Base-by-base conservation (phyloP, 2,113 vertebrate species). In the Hippocampus barbouri region DNA sequence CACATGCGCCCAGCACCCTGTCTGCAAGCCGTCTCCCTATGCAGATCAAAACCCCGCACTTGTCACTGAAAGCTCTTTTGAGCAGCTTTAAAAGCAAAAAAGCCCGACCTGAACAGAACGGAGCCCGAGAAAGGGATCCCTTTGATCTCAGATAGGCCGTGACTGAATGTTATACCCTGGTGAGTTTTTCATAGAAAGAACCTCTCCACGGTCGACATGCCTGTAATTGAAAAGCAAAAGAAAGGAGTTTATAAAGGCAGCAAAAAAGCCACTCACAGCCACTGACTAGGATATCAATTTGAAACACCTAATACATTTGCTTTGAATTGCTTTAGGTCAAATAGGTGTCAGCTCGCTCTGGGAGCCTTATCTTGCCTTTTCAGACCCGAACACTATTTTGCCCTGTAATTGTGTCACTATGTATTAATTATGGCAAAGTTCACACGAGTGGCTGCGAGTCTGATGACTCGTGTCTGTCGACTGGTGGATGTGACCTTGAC, bases 11-110 rank as follows among this genome's bases (percentile, higher is more conserved):
- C 38, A 7, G 85, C 86, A 23, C 76, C 77, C 77, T 71, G 82
- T 85, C 87, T 82, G 67, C 51, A 70, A 78, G 83, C 85, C 78
- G 83, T 83, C 83, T 87, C 71, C 0, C 25, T 82, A 80, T 85
- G 85, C 83, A 85, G 85, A 88, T 88, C 85, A 85, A 71, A 82
- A 74, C 78, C 71, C 70, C 51, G 54, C 71, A 47, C 77, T 74
- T 75, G 74, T 79, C 74, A 77, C 45, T 74, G 77, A 77, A 73
- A 80, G 69, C 40, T 66, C 70, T 76, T 83, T 84, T 73, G 34
- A 75, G 68, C 30, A 68, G 23, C 51, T 73, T 83, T 69, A 20
- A 72, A 78, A 72, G 66, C 47, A 62, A 67, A 76, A 82, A 80
- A 78, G 67, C 68, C 70, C 68, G 21, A 76, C 68, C 75, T 9